Conservation (phyloP, 2,797 vertebrate species). For the Phylloscopus collybita region DNA sequence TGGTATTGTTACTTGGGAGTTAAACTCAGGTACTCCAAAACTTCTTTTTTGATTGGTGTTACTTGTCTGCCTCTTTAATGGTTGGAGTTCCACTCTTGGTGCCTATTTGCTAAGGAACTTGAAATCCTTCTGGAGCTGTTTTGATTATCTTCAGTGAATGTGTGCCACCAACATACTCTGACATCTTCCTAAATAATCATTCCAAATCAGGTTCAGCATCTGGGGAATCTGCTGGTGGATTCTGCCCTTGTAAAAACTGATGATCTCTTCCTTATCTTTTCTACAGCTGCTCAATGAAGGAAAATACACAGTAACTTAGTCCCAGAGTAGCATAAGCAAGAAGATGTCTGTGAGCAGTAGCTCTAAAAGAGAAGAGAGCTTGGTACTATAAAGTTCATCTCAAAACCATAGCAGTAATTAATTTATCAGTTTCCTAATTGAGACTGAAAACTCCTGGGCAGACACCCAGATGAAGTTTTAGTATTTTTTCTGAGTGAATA, state of each 20-base stretch:
- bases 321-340: not conserved
- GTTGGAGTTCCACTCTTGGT: not conserved
- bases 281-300: not conserved
- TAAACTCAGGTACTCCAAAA: not conserved
- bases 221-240: not conserved
- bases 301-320: not conserved
- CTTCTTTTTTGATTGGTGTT: not conserved
- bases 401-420: not conserved
- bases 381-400: not conserved
- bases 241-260: not conserved
- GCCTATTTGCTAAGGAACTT: not conserved
- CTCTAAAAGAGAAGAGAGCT: not conserved
- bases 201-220: not conserved
- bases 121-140: not conserved
- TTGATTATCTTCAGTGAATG: not conserved
- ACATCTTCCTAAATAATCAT: not conserved
- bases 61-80: not conserved
- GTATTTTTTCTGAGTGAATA: not conserved
- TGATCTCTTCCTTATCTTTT: not conserved
- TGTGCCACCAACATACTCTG: not conserved
- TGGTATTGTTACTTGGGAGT: not conserved
- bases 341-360: not conserved
- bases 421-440: not conserved
- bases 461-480: not conserved
- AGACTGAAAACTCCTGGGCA: not conserved